Percentiles rank a stretch among this genome's conserved stretches.
Evolutionary conservation across 1,140 invertebrate species (phyloP).

Genomic region (Sycobia sp.): DNA sequence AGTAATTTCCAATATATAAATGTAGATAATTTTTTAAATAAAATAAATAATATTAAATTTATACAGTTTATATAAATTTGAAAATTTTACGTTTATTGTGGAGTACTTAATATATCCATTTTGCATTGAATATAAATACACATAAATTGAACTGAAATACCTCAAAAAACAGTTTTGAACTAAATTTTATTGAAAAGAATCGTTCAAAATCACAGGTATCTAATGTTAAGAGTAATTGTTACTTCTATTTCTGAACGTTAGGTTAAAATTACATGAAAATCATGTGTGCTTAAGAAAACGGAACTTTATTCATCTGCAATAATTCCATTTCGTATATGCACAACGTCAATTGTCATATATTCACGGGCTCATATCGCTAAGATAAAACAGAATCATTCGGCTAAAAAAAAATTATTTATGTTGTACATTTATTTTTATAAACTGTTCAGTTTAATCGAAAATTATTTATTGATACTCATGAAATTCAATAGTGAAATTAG

Average conservation of each 20-base stretch:
- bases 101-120: constrained; percentile 21
- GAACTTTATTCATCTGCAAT: constrained; percentile 6
- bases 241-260: not conserved
- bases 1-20: not conserved
- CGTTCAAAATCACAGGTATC: constrained; percentile 11
- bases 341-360: constrained; percentile 2
- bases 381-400: not conserved
- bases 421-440: not conserved
- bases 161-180: too few species aligned
- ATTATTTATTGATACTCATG: constrained; percentile 1
- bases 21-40: constrained; percentile 16
- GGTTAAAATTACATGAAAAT: not conserved
- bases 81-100: constrained; percentile 17
- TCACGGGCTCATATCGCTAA: not conserved
- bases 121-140: too few species aligned
- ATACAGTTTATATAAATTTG: not conserved
- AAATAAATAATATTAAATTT: not conserved
- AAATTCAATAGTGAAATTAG: not conserved
- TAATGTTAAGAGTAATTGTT: constrained; percentile 12
- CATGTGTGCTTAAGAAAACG: constrained; percentile 11
- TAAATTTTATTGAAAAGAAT: too few species aligned
- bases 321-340: constrained; percentile 4
- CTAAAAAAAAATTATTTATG: not conserved
- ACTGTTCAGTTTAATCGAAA: not conserved
- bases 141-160: too few species aligned